Evolutionary conservation across 2,888 invertebrate genomes (phyloP).

Genomic region (Dorcus hopei): DNA sequence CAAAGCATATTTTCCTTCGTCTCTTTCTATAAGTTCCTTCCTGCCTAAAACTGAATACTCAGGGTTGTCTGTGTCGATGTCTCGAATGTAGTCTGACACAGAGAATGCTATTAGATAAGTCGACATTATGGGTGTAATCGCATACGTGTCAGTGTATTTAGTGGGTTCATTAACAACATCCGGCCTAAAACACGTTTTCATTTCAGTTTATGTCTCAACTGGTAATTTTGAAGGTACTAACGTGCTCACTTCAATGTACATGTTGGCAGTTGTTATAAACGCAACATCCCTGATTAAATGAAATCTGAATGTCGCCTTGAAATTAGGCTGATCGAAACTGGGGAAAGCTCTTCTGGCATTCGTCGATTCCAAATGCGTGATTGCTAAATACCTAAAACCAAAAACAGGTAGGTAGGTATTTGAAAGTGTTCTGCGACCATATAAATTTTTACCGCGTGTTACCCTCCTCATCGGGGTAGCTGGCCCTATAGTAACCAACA

Average conservation of each 20-base stretch:
- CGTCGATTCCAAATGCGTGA: constrained; percentile 16
- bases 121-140: constrained; percentile 71
- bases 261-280: constrained; percentile 10
- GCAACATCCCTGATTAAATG: constrained; percentile 37
- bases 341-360: constrained; percentile 68
- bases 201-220: no score
- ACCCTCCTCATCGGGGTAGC: constrained; percentile 1
- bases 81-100: constrained; percentile 66
- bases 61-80: constrained; percentile 35
- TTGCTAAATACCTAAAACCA: constrained; percentile 3
- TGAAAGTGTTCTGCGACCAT: no score
- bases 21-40: constrained; percentile 65
- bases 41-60: constrained; percentile 66
- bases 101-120: constrained; percentile 81
- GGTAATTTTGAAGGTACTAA: no score
- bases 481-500: constrained; percentile 11
- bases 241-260: background rate
- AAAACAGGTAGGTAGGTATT: no score
- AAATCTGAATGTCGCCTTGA: constrained; percentile 42
- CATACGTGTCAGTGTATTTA: constrained; percentile 27
- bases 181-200: background rate
- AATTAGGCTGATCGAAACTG: constrained; percentile 64
- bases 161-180: background rate
- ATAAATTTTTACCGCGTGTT: no score
- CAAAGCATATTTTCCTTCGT: constrained; percentile 5